phyloP scores from a whole-genome alignment of 2,797 vertebrate genomes.

The Platalea minor region DNA sequence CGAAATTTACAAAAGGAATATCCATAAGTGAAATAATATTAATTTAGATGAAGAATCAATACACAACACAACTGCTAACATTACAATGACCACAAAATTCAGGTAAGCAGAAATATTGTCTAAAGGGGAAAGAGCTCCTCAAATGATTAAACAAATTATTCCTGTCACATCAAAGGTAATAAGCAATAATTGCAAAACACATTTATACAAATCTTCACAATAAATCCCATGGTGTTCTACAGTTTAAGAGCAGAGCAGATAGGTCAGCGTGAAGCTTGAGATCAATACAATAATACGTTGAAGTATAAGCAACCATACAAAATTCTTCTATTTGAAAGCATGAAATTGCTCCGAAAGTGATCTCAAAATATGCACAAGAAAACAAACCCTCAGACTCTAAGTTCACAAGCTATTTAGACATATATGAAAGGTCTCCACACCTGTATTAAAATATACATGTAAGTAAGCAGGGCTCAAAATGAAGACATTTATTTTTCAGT shows the following conservation, averaged over 20 bases:
- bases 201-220: neutral
- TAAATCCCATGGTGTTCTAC: neutral
- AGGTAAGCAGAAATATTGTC: neutral
- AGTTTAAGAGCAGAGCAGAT: neutral
- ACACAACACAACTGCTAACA: neutral
- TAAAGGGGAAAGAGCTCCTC: neutral
- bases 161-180: neutral
- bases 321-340: neutral
- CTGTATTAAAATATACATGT: neutral
- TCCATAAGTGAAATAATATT: neutral
- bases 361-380: neutral
- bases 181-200: neutral
- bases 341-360: neutral
- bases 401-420: neutral
- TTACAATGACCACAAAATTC: neutral
- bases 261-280: neutral
- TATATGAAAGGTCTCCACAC: neutral
- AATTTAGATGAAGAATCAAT: conserved; percentile 1
- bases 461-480: neutral
- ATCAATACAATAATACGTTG: neutral
- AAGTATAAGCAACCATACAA: neutral
- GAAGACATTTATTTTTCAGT: neutral
- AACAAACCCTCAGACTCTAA: neutral
- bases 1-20: neutral
- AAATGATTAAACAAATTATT: neutral